These are phyloP conservation scores for Struthidea cinerea DNA, from an alignment of 2,113 vertebrate species.

Conservation along the genomic window DNA sequence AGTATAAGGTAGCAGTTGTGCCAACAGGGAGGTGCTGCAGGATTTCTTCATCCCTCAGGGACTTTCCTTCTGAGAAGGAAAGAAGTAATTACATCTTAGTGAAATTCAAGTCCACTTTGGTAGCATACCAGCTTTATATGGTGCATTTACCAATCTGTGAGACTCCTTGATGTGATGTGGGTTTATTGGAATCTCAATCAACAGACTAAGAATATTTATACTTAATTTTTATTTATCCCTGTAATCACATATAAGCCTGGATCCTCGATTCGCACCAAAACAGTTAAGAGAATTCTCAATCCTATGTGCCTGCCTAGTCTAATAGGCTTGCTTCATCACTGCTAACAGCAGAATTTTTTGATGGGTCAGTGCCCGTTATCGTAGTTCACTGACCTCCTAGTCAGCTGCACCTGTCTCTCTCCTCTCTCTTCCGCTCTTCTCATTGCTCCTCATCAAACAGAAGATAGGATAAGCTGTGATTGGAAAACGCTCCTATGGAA, in stretches of 20 bases:
- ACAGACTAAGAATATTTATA: neutral
- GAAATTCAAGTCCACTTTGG: neutral
- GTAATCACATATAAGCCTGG: neutral
- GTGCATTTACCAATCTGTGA: neutral
- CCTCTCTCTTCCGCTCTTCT: neutral
- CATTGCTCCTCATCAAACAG: neutral
- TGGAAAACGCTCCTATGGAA: neutral
- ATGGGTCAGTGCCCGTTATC: neutral
- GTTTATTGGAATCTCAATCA: neutral
- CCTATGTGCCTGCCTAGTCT: neutral
- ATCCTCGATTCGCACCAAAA: neutral
- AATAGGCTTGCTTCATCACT: neutral
- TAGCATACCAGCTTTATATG: neutral
- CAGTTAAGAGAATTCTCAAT: neutral
- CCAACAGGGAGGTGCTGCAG: slow-evolving; percentile 83
- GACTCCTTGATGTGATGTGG: neutral
- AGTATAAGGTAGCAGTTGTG: slow-evolving; percentile 83
- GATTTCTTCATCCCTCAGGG: slow-evolving; percentile 80
- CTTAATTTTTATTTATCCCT: neutral
- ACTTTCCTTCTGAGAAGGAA: slow-evolving; percentile 78
- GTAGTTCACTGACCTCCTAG: neutral
- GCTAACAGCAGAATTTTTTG: neutral
- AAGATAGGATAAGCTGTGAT: neutral
- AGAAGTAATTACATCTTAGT: slow-evolving; percentile 24
- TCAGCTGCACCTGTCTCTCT: neutral